Evolutionary conservation across 2,797 vertebrate genomes (phyloP), one percentile per base, ranked within the genome.

Genomic region (Borostomias antarcticus): DNA sequence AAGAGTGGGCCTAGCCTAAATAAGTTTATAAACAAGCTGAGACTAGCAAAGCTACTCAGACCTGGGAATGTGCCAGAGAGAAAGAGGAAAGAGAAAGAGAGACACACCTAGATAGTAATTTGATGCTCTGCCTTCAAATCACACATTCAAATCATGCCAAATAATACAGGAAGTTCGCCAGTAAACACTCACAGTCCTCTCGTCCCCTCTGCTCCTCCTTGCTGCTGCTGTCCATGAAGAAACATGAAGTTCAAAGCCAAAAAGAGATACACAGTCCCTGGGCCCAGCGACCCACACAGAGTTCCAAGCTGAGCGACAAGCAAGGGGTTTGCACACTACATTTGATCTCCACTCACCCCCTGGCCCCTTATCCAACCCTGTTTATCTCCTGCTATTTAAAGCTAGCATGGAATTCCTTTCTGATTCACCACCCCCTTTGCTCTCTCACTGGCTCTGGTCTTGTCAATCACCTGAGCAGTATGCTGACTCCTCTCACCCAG

Each of bases 311-410:
- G 83, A 69, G 57, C 58, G 21, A 45, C 4, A 26, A 68, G 25
- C 61, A 61, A 43, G n/a, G 48, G 52, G 56, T 6, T n/a, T 37
- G 63, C 15, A n/a, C n/a, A n/a, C n/a, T n/a, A n/a, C 43, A 15
- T 17, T 17, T 17, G n/a, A 2, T 19, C 1, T 10, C 72, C 72
- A 62, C 25, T 3, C 57, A 53, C 57, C 28, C 64, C 29, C 58
- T 30, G 68, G 47, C 52, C 37, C 47, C 72, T 58, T 68, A 35
- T 11, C 35, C 35, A 59, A 65, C 59, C 56, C 68, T 51, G 69
- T 62, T 83, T 74, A 83, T 79, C 66, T 74, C 68, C 62, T n/a
- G 72, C 77, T 70, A 78, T 81, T 83, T 83, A 78, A 43, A 78
- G 74, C 57, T 17, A 54, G 57, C 50, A 50, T 19, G 40, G n/a